Conservation (phyloP, 2,888 invertebrate genomes). For the Synanthedon andrenaeformis region DNA sequence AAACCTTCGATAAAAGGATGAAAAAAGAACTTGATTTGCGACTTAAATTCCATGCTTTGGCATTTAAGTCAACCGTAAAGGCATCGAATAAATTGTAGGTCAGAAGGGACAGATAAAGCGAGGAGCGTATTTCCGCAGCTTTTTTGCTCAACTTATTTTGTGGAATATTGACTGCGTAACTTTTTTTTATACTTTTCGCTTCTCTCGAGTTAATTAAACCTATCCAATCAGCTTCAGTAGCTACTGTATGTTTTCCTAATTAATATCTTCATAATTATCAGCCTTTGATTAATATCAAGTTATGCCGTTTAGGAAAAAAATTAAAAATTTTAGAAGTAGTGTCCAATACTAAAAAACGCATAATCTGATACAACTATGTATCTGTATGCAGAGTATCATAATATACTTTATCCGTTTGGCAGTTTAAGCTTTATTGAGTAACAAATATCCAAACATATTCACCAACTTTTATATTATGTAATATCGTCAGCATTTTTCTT, state of each 20-base stretch:
- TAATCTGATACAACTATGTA: too few relatives aligned
- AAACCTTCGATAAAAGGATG: slow-evolving; percentile 9
- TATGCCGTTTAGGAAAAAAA: too few relatives aligned
- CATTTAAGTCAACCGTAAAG: slow-evolving; percentile 66
- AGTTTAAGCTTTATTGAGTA: too few relatives aligned
- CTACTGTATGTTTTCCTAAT: neutral
- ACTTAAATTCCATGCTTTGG: slow-evolving; percentile 59
- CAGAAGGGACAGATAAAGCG: slow-evolving; percentile 67
- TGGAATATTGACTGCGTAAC: slow-evolving; percentile 42
- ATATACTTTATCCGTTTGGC: too few relatives aligned
- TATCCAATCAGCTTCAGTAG: slow-evolving; percentile 1
- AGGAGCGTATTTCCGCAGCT: slow-evolving; percentile 40
- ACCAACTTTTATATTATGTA: too few relatives aligned
- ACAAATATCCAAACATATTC: too few relatives aligned
- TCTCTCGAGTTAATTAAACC: slow-evolving; percentile 13
- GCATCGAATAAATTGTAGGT: slow-evolving; percentile 67
- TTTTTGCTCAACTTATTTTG: slow-evolving; percentile 50
- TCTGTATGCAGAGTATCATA: too few relatives aligned
- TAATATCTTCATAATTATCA: neutral
- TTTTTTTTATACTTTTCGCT: slow-evolving; percentile 21
- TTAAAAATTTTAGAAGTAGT: neutral
- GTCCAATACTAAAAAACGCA: neutral
- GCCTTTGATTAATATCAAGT: too few relatives aligned
- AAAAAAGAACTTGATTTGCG: slow-evolving; percentile 55
- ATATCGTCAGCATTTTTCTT: too few relatives aligned